These are phyloP conservation scores for Erannis defoliaria DNA, from an alignment of 2,888 invertebrate species.

Conservation along the genomic window DNA sequence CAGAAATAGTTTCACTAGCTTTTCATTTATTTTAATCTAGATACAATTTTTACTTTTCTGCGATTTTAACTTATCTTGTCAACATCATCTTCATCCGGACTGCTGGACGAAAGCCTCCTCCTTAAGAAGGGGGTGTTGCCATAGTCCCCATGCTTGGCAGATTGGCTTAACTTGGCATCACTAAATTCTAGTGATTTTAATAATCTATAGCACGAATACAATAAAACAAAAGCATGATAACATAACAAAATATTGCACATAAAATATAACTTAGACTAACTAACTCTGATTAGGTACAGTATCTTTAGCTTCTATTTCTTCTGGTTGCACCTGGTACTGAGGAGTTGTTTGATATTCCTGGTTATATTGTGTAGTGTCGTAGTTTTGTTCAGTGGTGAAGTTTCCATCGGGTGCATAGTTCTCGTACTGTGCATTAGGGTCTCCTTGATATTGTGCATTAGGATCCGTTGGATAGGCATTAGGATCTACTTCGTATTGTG, in stretches of 20 bases:
- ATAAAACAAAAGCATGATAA: constrained; percentile 55
- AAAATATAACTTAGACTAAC: constrained; percentile 58
- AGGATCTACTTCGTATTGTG: constrained; percentile 41
- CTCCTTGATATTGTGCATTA: constrained; percentile 29
- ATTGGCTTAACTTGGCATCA: background rate
- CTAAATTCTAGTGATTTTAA: background rate
- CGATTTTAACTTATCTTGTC: too few relatives aligned
- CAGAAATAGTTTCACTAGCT: background rate
- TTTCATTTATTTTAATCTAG: too few relatives aligned
- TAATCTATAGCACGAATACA: constrained; percentile 52
- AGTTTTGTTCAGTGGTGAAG: constrained; percentile 64
- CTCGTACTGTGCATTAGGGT: constrained; percentile 63
- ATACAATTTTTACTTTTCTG: too few relatives aligned
- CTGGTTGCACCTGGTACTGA: constrained; percentile 34
- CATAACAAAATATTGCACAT: constrained; percentile 71
- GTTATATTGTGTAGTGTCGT: constrained; percentile 63
- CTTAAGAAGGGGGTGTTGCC: too few relatives aligned
- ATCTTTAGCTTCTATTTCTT: constrained; percentile 58
- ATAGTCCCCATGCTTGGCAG: too few relatives aligned
- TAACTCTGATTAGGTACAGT: constrained; percentile 73
- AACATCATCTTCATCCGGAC: too few relatives aligned
- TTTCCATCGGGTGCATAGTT: constrained; percentile 65
- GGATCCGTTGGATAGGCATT: constrained; percentile 59
- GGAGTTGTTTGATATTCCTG: constrained; percentile 49
- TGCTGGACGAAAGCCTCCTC: too few relatives aligned